Conservation (phyloP, 2,888 invertebrate genomes). For the Phasia obesa region DNA sequence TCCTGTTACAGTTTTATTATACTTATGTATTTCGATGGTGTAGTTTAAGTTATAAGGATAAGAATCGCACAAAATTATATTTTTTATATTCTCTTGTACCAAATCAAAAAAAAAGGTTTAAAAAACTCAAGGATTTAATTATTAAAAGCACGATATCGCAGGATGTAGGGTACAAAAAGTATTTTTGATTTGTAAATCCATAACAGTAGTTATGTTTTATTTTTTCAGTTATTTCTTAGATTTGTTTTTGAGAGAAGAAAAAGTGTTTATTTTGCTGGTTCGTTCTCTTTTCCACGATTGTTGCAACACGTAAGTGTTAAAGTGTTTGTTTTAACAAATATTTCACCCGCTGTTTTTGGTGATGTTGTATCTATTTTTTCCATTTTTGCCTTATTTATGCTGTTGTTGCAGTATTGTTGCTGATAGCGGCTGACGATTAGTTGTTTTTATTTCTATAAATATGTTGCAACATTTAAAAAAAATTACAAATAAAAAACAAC, state of each 20-base stretch:
- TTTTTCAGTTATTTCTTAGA: constrained; percentile 11
- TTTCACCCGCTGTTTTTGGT: constrained; percentile 70
- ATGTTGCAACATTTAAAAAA: constrained; percentile 67
- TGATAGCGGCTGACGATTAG: constrained; percentile 65
- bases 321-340: constrained; percentile 68
- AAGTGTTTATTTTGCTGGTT: constrained; percentile 30
- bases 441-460: constrained; percentile 63
- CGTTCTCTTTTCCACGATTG: constrained; percentile 29
- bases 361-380: constrained; percentile 56
- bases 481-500: constrained; percentile 8
- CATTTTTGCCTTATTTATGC: constrained; percentile 51
- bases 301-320: constrained; percentile 60
- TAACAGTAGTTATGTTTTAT: constrained; percentile 35
- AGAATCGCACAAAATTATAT: too few species aligned
- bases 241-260: constrained; percentile 9
- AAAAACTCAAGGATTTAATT: too few species aligned
- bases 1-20: too few species aligned
- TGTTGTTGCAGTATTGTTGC: constrained; percentile 51
- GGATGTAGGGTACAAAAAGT: constrained; percentile 4
- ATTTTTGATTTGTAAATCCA: constrained; percentile 50
- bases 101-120: too few species aligned
- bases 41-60: too few species aligned
- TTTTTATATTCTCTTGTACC: too few species aligned
- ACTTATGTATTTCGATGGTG: too few species aligned
- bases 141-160: too few species aligned